Evolutionary conservation across 2,888 invertebrate genomes (phyloP), one percentile per base, ranked within the genome.

Genomic region (Melikaiella ostensackeni): DNA sequence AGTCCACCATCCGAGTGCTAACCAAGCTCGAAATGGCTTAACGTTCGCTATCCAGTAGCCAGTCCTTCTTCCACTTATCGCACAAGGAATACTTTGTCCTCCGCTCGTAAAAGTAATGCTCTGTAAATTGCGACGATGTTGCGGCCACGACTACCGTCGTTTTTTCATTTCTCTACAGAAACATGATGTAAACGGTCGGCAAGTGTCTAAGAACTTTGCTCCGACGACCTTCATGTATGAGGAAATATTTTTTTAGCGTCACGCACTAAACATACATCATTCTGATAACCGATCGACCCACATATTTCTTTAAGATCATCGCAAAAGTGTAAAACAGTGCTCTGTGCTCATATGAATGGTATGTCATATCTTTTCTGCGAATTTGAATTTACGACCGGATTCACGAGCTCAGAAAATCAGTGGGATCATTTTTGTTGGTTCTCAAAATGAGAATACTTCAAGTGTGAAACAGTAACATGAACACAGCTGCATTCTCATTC

Each of bases 1-100:
- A n/a, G n/a, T n/a, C n/a, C n/a, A n/a, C n/a, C n/a, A n/a, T n/a
- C n/a, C n/a, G n/a, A n/a, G n/a, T n/a, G n/a, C n/a, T n/a, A n/a
- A n/a, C n/a, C n/a, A n/a, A n/a, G n/a, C n/a, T n/a, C n/a, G n/a
- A n/a, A n/a, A n/a, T n/a, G n/a, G n/a, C n/a, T n/a, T n/a, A n/a
- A n/a, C n/a, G n/a, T n/a, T n/a, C n/a, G n/a, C 46, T 59, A 59
- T 42, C 35, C 42, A 13, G 30, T 42, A 27, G 38, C n/a, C n/a
- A n/a, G n/a, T n/a, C n/a, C n/a, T 24, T 19, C 24, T 50, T 13
- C 59, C 61, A 74, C 59, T 74, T 86, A 86, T 88, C 84, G 78
- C 83, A 80, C 82, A 86, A 87, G 84, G 83, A 86, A 85, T 81
- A 82, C 85, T 84, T 85, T 86, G 84, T 87, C 82, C 81, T 75